Conservation (phyloP, 2,113 vertebrate species). For the Motacilla alba region DNA sequence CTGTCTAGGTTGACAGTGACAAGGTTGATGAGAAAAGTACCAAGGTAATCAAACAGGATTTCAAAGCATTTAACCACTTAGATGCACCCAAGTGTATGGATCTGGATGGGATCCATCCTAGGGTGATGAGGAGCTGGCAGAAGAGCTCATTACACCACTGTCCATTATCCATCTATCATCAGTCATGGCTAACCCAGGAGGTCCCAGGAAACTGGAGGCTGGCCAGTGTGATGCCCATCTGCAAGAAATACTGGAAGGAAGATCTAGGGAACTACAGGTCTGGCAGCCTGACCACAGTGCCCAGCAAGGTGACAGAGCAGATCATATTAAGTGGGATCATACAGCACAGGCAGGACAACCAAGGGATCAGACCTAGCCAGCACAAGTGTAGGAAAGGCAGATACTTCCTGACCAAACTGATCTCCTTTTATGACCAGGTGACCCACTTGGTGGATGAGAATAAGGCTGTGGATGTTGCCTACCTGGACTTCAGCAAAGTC, state of each 20-base stretch:
- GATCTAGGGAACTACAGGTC: background rate
- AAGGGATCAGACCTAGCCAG: background rate
- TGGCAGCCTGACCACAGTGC: background rate
- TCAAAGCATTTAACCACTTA: background rate
- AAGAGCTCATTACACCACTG: accelerated
- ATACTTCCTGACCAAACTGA: background rate
- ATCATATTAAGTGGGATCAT: background rate
- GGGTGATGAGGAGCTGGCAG: background rate
- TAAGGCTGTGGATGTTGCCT: background rate
- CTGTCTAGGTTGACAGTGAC: background rate
- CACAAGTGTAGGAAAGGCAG: background rate
- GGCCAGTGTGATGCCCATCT: background rate
- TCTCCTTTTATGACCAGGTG: background rate
- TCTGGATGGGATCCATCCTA: background rate
- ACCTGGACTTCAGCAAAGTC: background rate
- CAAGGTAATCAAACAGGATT: background rate
- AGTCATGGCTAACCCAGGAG: background rate
- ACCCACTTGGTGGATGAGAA: background rate
- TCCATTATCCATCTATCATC: background rate
- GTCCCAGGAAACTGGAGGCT: background rate
- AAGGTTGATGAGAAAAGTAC: background rate
- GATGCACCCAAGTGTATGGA: background rate
- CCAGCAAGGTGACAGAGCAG: background rate
- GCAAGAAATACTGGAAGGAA: background rate
- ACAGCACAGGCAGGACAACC: background rate